Evolutionary conservation across 2,113 vertebrate genomes (phyloP), one percentile per base, ranked within the genome.

Genomic region (Rhinoderma darwinii): DNA sequence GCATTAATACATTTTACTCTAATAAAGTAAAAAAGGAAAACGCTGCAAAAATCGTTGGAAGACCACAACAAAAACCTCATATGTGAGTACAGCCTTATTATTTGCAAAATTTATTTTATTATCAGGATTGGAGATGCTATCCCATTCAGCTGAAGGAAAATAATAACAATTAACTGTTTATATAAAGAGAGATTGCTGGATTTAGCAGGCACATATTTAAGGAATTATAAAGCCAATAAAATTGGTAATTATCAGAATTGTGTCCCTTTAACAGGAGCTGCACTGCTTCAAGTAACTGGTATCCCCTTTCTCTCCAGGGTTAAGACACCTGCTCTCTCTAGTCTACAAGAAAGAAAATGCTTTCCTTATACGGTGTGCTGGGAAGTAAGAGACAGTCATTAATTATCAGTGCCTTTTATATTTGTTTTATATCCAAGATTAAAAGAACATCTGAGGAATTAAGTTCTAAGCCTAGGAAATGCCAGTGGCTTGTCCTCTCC

Each of bases 371-470:
- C 30, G 6, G 32, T 54, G 32, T 22, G 8, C 44, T 20, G 22
- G 27, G 15, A 80, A 80, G 25, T 30, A 87, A 74, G 51, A 87
- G 78, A 75, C 85, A 74, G 77, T 61, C 78, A 70, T 72, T 82
- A 74, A 74, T 87, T 82, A 87, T 72, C 63, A 37, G 32, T 37
- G 37, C 47, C 44, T 87, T 87, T 82, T 87, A 82, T 87, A 82
- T 82, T 82, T 87, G 66, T 87, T 87, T 87, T 87, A 87, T 82
- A 87, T 82, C 68, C 78, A 87, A 87, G 85, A 87, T 87, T 87
- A 87, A 81, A 87, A 87, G 85, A 87, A 87, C 78, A 82, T 82
- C 85, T 87, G 85, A 87, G 85, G 85, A 87, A 87, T 87, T 87
- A 74, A 87, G 68, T 82, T 87, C 77, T 82, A 87, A 87, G 78